These are phyloP conservation scores for Sebastes kiyomatsui DNA, from an alignment of 2,797 vertebrate species.

Conservation along the genomic window DNA sequence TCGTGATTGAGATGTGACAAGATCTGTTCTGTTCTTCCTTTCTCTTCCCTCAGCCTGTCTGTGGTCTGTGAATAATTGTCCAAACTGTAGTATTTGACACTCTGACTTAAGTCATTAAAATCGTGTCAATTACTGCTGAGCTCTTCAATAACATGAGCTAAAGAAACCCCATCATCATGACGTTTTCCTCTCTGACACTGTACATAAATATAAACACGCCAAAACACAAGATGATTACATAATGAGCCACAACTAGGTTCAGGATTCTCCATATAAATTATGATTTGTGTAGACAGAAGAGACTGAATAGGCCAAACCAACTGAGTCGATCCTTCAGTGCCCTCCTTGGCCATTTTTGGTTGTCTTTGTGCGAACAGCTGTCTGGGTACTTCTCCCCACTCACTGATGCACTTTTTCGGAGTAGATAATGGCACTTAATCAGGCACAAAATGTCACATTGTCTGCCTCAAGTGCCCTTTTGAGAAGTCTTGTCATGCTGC, in stretches of 20 bases:
- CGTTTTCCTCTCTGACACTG: not conserved
- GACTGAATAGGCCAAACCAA: conserved; percentile 1
- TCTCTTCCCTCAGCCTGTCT: not conserved
- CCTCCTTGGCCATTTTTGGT: not conserved
- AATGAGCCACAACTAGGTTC: not conserved
- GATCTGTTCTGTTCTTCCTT: not conserved
- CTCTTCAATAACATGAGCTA: not conserved
- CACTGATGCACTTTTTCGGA: conserved; percentile 18
- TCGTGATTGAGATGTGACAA: no score
- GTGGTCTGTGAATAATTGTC: not conserved
- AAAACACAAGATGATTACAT: not conserved
- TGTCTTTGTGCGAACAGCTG: conserved; percentile 24
- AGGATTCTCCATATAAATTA: not conserved
- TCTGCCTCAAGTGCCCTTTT: conserved; percentile 25
- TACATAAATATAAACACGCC: not conserved
- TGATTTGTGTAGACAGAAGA: not conserved
- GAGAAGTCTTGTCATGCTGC: conserved; percentile 7
- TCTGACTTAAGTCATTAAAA: not conserved
- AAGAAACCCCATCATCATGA: fast-evolving
- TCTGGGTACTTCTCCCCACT: not conserved
- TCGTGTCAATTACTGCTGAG: not conserved
- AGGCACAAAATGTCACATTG: conserved; percentile 42
- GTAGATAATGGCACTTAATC: conserved; percentile 46
- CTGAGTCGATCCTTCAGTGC: conserved; percentile 1
- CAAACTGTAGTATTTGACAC: not conserved